Base-by-base conservation (phyloP, 2,888 invertebrate genomes). In the Tanypteryx hageni region DNA sequence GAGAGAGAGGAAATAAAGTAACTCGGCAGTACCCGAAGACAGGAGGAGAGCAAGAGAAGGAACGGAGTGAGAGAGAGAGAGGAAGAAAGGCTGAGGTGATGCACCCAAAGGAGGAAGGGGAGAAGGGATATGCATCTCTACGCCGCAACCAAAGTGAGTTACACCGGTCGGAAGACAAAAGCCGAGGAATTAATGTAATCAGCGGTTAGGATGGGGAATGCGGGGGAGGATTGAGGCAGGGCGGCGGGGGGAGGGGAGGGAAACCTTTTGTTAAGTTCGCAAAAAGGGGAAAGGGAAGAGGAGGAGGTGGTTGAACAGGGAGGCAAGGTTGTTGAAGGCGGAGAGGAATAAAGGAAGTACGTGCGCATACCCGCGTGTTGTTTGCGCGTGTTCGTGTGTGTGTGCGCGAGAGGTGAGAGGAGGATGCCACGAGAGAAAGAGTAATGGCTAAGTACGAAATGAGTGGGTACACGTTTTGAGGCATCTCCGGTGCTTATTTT, bases 101-200 rank as follows among this genome's bases (percentile, higher is more conserved):
- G 76, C 27, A 18, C 61, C 13, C 22, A 61, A 11, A 22, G 61
- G 64, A 64, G 4, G 64, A 59, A 58, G 31, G 27, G 61, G 10
- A 44, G 61, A 59, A 16, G n/a, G 44, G 64, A 61, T 59, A 31
- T 31, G 31, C 31, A 89, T 89, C 89, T 64, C 22, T 59, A 61
- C 83, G 18, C 83, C 83, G 18, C 89, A 44, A 16, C 61, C 89
- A 89, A 89, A 89, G 59, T 89, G 89, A 89, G 89, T 89, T 89
- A 89, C 89, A 89, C 59, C 27, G 59, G 61, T 18, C 61, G 64
- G 8, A 61, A 89, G 89, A 89, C 89, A 89, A 89, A 89, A 64
- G 89, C 61, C 31, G 89, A 89, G 44, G 64, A n/a, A 64, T 89
- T 89, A 64, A 89, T 61, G 59, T 64, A 89, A 89, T 89, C 89